Evolutionary conservation across 2,888 invertebrate genomes (phyloP).

Genomic region (Sisyra terminalis): DNA sequence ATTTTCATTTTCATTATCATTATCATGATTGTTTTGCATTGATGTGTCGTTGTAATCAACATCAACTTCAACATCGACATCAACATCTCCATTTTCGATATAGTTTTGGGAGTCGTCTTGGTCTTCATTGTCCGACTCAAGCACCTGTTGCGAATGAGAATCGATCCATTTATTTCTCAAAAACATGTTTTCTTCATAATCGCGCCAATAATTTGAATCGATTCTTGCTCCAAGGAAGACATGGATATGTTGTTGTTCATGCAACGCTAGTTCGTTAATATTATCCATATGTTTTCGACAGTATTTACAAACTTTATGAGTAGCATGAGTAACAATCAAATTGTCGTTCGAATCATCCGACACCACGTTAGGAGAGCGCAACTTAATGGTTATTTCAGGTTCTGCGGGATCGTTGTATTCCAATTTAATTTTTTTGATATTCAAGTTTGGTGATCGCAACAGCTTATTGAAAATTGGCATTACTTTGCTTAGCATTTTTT

Average conservation of each 20-base stretch:
- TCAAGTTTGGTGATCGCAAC: conserved; percentile 1
- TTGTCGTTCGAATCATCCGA: neutral
- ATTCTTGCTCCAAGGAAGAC: conserved; percentile 6
- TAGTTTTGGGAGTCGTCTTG: neutral
- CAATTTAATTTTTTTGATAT: conserved; percentile 7
- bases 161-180: conserved; percentile 6
- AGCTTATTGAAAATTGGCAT: conserved; percentile 1
- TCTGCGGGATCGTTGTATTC: conserved; percentile 3
- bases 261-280: conserved; percentile 4
- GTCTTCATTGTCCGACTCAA: neutral
- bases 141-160: neutral
- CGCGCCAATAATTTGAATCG: conserved; percentile 4
- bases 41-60: neutral
- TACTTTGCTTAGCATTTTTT: neutral
- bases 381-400: conserved; percentile 1
- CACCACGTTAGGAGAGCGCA: neutral
- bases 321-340: neutral
- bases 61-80: neutral
- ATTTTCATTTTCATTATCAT: neutral
- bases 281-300: conserved; percentile 2
- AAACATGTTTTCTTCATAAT: conserved; percentile 4
- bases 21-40: neutral
- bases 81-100: neutral
- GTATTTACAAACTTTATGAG: conserved; percentile 1
- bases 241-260: conserved; percentile 5